Evolutionary conservation across 2,113 vertebrate genomes (phyloP).

Genomic region (Saiga tatarica): DNA sequence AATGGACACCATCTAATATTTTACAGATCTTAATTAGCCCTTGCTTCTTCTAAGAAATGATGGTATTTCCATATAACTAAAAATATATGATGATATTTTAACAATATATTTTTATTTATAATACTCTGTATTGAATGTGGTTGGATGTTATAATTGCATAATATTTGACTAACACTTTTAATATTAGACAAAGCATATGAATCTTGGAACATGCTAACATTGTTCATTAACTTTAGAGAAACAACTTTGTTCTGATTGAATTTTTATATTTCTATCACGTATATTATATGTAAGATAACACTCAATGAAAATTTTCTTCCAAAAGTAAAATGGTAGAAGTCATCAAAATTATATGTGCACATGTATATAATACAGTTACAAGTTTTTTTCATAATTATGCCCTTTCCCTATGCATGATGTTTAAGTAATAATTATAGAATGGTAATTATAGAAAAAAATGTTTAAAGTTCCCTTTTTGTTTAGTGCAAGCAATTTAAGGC

Average conservation of each 20-base stretch:
- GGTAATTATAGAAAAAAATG: neutral
- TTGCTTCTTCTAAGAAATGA: neutral
- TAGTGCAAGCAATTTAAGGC: neutral
- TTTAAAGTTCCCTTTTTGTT: neutral
- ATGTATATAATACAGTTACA: neutral
- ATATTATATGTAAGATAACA: neutral
- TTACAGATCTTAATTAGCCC: neutral
- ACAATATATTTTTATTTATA: neutral
- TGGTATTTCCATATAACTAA: neutral
- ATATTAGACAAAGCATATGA: neutral
- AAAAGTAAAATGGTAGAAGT: constrained; percentile 7
- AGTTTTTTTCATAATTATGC: neutral
- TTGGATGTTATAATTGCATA: neutral
- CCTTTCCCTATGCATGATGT: neutral
- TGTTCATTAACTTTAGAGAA: neutral
- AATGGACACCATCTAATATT: neutral
- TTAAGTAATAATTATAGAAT: neutral
- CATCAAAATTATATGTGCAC: neutral
- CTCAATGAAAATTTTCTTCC: neutral
- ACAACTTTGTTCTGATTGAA: neutral
- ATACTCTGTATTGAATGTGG: neutral
- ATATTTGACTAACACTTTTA: neutral
- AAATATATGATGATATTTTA: neutral
- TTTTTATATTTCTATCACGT: neutral
- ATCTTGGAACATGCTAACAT: neutral